Percentiles rank a stretch among this genome's conserved stretches.
phyloP scores from a whole-genome alignment of 2,888 invertebrate genomes.

The Arenicola marina region DNA sequence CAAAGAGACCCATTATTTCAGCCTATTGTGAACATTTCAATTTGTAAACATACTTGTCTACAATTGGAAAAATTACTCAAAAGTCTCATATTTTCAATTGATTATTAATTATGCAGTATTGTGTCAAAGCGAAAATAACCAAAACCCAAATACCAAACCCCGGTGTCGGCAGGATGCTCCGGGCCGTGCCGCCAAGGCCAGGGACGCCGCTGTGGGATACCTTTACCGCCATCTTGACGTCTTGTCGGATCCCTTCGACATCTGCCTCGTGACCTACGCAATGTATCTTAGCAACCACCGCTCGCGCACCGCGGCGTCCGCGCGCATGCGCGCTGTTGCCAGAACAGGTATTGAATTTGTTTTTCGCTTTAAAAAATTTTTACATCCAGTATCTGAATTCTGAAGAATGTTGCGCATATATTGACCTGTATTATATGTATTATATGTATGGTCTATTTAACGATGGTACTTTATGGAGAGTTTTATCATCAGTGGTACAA shows the following conservation, averaged over 20 bases:
- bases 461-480: background rate
- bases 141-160: background rate
- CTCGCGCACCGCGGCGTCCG: conserved; percentile 10
- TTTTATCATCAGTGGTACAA: background rate
- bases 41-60: background rate
- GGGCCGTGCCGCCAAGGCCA: conserved; percentile 41
- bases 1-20: background rate
- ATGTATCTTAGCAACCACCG: conserved; percentile 69
- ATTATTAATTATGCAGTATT: too few relatives aligned
- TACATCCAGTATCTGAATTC: too few relatives aligned
- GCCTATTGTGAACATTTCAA: background rate
- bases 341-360: conserved; percentile 3
- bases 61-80: background rate
- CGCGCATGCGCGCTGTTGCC: conserved; percentile 8
- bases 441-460: background rate
- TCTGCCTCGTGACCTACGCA: conserved; percentile 84
- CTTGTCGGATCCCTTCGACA: conserved; percentile 75
- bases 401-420: too few relatives aligned
- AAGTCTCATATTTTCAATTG: too few relatives aligned
- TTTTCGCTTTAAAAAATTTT: too few relatives aligned
- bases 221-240: conserved; percentile 65
- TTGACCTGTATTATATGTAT: too few relatives aligned
- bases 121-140: too few relatives aligned
- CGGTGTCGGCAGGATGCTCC: conserved; percentile 42
- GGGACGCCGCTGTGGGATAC: conserved; percentile 40